Evolutionary conservation across 2,888 invertebrate genomes (phyloP).

Genomic region (Volucella inflata): DNA sequence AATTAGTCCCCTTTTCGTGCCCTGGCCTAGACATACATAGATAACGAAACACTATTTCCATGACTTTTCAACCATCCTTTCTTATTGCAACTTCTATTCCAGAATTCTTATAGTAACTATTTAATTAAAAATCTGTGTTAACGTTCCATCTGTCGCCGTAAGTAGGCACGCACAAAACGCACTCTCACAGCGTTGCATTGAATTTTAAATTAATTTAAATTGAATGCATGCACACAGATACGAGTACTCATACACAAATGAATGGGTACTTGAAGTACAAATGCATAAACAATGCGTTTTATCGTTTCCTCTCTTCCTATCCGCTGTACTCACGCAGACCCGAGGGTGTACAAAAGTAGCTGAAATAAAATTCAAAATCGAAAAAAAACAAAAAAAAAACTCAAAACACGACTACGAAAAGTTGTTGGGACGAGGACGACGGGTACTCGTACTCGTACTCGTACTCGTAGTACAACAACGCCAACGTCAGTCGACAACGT

Average conservation of each 20-base stretch:
- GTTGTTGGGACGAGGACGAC: conserved; percentile 6
- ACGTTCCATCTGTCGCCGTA: conserved; percentile 60
- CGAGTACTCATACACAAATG: conserved; percentile 10
- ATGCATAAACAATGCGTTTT: conserved; percentile 75
- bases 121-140: conserved; percentile 72
- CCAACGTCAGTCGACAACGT: conserved; percentile 15
- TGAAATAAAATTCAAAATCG: conserved; percentile 58
- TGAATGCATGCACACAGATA: conserved; percentile 38
- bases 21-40: no score
- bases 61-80: no score
- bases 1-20: no score
- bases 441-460: no score
- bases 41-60: no score
- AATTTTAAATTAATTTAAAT: conserved; percentile 74
- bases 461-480: conserved; percentile 5
- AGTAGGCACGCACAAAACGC: conserved; percentile 35
- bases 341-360: conserved; percentile 59
- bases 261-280: conserved; percentile 7
- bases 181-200: conserved; percentile 33
- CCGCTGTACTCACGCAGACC: conserved; percentile 50
- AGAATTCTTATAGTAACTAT: conserved; percentile 61
- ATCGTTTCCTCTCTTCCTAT: conserved; percentile 60
- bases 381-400: conserved; percentile 33
- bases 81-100: conserved; percentile 30
- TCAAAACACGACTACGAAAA: conserved; percentile 25